A percentile compares a stretch with the other conserved stretches of the same genome.
Evolutionary conservation across 2,888 invertebrate genomes (phyloP).

Genomic region (Dromius quadrimaculatus): DNA sequence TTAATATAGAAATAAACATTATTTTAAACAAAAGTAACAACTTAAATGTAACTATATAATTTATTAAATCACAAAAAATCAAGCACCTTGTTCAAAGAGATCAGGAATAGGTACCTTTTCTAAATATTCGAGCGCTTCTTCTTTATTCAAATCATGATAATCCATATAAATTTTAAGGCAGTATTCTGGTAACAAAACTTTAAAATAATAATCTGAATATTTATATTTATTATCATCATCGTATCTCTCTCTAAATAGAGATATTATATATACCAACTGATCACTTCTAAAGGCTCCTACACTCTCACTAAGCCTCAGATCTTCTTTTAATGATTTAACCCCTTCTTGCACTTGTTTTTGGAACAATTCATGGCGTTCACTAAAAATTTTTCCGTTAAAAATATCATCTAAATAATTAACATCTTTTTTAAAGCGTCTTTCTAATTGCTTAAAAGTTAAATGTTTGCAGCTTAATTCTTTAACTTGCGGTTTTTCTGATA

Average conservation of each 20-base stretch:
- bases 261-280: slow-evolving; percentile 59
- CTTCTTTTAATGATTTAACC: slow-evolving; percentile 46
- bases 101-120: slow-evolving; percentile 56
- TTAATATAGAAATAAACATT: too few relatives aligned
- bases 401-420: slow-evolving; percentile 53
- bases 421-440: slow-evolving; percentile 52
- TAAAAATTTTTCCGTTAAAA: slow-evolving; percentile 43
- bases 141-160: slow-evolving; percentile 57
- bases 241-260: slow-evolving; percentile 58
- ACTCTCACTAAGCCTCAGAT: slow-evolving; percentile 60
- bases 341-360: slow-evolving; percentile 38
- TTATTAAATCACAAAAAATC: too few relatives aligned
- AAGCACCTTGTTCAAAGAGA: slow-evolving; percentile 6
- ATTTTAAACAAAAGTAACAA: too few relatives aligned
- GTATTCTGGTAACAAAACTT: slow-evolving; percentile 62
- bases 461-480: slow-evolving; percentile 53
- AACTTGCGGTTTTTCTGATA: slow-evolving; percentile 6
- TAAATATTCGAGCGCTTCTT: slow-evolving; percentile 59
- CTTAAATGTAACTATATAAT: too few relatives aligned
- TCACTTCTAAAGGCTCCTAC: slow-evolving; percentile 60
- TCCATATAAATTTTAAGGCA: slow-evolving; percentile 63
- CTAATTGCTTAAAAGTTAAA: slow-evolving; percentile 51
- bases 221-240: slow-evolving; percentile 54
- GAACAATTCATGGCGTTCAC: slow-evolving; percentile 53
- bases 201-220: slow-evolving; percentile 60